These are phyloP conservation scores for Lutjanus erythropterus DNA, from an alignment of 2,113 vertebrate species.

Conservation along the genomic window DNA sequence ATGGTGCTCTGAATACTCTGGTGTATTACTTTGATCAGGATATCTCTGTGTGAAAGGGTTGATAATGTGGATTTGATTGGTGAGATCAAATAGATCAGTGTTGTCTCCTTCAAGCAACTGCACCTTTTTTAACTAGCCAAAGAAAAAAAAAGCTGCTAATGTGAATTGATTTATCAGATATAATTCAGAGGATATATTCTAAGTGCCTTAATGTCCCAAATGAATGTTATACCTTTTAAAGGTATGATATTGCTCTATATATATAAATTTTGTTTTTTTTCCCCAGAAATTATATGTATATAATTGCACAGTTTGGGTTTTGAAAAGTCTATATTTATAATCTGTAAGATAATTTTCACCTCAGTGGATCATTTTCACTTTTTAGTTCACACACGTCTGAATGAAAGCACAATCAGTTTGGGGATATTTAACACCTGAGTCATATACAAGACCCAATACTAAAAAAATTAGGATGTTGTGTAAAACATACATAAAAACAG, in stretches of 20 bases:
- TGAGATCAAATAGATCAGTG: constrained; percentile 4
- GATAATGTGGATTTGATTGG: background rate
- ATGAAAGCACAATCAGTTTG: background rate
- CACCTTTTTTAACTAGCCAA: constrained; percentile 9
- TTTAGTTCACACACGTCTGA: constrained; percentile 1
- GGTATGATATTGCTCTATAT: background rate
- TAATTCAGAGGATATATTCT: constrained; percentile 1
- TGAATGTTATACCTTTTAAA: constrained; percentile 32
- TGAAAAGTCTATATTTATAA: constrained; percentile 7
- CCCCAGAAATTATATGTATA: too few species aligned
- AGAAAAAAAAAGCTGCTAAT: constrained; percentile 42
- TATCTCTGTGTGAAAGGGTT: background rate
- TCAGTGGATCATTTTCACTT: constrained; percentile 2
- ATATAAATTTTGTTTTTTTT: too few species aligned
- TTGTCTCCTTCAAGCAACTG: background rate
- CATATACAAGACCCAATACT: too few species aligned
- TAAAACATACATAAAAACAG: too few species aligned
- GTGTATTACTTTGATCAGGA: background rate
- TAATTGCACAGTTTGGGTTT: constrained; percentile 11
- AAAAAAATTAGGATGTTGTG: too few species aligned
- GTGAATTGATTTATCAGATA: constrained; percentile 8
- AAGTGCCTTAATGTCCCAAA: constrained; percentile 35
- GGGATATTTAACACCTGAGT: background rate
- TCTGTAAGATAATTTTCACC: background rate
- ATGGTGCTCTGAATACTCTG: background rate